These are phyloP conservation scores for Danaus chrysippus DNA, from an alignment of 2,888 invertebrate species.

Conservation along the genomic window DNA sequence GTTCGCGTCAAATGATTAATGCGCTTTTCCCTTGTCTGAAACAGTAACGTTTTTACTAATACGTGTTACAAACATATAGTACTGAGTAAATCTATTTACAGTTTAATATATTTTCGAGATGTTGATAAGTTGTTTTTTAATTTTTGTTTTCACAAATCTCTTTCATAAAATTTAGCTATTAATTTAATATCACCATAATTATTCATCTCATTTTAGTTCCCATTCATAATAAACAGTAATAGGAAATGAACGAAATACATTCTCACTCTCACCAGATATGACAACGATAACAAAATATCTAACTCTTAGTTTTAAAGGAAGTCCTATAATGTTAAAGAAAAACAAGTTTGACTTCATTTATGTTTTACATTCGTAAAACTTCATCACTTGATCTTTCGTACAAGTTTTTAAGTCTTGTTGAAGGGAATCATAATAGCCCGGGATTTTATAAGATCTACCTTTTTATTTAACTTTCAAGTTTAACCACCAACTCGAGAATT, in stretches of 20 bases:
- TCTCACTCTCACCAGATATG: no score
- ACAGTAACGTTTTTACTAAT: slow-evolving; percentile 40
- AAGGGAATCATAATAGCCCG: slow-evolving; percentile 3
- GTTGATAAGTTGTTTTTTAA: background rate
- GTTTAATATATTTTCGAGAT: background rate
- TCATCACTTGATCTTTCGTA: slow-evolving; percentile 4
- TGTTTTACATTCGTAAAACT: slow-evolving; percentile 7
- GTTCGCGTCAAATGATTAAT: slow-evolving; percentile 60
- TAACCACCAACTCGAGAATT: slow-evolving; percentile 5
- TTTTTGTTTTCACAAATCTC: background rate
- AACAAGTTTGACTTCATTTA: background rate
- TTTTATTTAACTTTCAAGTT: slow-evolving; percentile 5
- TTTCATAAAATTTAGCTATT: no score
- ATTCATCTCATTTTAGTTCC: no score
- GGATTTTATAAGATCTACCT: slow-evolving; percentile 5
- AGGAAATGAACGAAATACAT: no score
- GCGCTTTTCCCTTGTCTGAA: slow-evolving; percentile 58
- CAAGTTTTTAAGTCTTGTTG: slow-evolving; percentile 9
- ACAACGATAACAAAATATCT: background rate
- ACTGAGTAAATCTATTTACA: background rate
- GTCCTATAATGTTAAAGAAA: background rate
- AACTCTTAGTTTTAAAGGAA: background rate
- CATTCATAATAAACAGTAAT: no score
- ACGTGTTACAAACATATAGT: slow-evolving; percentile 34
- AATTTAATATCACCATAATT: no score